Conservation (phyloP, 2,113 vertebrate species). For the Entomyzon cyanotis region DNA sequence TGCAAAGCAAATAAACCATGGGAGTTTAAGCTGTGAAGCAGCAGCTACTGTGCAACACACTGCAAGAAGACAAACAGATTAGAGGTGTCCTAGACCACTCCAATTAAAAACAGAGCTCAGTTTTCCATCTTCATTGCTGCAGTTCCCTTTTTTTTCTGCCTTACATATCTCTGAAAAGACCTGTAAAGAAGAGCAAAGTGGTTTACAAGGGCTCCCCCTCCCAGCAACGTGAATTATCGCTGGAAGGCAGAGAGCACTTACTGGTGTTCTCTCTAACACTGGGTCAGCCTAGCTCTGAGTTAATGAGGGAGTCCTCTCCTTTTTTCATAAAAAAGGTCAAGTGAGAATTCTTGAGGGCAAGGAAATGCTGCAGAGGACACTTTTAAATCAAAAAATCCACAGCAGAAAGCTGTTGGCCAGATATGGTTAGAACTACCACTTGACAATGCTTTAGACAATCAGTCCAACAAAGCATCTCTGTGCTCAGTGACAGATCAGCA, state of each 20-base stretch:
- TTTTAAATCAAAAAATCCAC: neutral
- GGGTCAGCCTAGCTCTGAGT: neutral
- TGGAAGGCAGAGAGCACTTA: neutral
- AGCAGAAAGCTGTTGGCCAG: neutral
- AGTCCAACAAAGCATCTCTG: neutral
- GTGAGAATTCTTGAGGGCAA: neutral
- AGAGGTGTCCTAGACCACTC: neutral
- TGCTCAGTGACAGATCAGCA: neutral
- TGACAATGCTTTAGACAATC: neutral
- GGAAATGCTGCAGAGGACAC: neutral
- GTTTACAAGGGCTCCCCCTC: neutral
- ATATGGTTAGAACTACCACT: neutral
- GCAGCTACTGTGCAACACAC: neutral
- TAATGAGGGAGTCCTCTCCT: neutral
- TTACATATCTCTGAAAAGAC: neutral
- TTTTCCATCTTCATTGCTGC: neutral
- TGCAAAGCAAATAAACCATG: constrained; percentile 12
- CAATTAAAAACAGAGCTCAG: neutral
- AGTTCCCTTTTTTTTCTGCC: neutral
- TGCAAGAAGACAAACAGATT: neutral
- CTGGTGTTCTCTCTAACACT: neutral
- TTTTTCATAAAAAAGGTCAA: neutral
- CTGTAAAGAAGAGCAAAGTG: neutral
- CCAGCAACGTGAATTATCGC: neutral
- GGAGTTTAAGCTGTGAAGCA: neutral